Percentiles rank a stretch among this genome's conserved stretches.
Conservation (phyloP, 2,888 invertebrate species). For the Melolontha melolontha region DNA sequence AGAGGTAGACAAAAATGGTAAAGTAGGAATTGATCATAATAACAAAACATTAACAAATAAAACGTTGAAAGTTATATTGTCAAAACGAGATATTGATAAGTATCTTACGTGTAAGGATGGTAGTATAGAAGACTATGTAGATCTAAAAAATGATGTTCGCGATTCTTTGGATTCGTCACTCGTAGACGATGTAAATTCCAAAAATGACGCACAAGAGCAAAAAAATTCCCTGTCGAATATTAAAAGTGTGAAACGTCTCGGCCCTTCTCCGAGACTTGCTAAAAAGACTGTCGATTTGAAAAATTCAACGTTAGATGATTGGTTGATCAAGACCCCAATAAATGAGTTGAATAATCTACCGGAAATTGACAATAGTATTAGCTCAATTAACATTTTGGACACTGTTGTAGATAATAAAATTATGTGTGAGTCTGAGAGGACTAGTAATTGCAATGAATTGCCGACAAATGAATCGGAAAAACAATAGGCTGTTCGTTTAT, state of each 20-base stretch:
- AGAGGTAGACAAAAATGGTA: slow-evolving; percentile 41
- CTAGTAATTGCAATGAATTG: slow-evolving; percentile 31
- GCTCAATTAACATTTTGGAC: slow-evolving; percentile 31
- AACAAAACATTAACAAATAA: slow-evolving; percentile 45
- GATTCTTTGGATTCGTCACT: neutral
- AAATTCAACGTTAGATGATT: slow-evolving; percentile 55
- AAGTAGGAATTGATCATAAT: slow-evolving; percentile 30
- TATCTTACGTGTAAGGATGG: slow-evolving; percentile 36
- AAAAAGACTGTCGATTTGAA: slow-evolving; percentile 38
- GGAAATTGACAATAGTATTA: slow-evolving; percentile 39
- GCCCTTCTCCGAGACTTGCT: slow-evolving; percentile 15
- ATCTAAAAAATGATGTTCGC: slow-evolving; percentile 16
- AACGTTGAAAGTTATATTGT: slow-evolving; percentile 58
- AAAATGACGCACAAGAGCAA: slow-evolving; percentile 19
- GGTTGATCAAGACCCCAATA: slow-evolving; percentile 54
- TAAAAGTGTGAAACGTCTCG: slow-evolving; percentile 8
- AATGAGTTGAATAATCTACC: slow-evolving; percentile 13
- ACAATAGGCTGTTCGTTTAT: slow-evolving; percentile 36
- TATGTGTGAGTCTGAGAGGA: slow-evolving; percentile 30
- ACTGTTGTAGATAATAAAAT: slow-evolving; percentile 17
- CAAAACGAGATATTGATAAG: slow-evolving; percentile 51
- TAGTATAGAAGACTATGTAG: slow-evolving; percentile 19
- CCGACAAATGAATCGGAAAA: slow-evolving; percentile 34
- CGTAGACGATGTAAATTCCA: slow-evolving; percentile 7
- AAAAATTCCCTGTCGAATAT: neutral